Conservation (phyloP, 2,888 invertebrate species). For the Lysandra bellargus region DNA sequence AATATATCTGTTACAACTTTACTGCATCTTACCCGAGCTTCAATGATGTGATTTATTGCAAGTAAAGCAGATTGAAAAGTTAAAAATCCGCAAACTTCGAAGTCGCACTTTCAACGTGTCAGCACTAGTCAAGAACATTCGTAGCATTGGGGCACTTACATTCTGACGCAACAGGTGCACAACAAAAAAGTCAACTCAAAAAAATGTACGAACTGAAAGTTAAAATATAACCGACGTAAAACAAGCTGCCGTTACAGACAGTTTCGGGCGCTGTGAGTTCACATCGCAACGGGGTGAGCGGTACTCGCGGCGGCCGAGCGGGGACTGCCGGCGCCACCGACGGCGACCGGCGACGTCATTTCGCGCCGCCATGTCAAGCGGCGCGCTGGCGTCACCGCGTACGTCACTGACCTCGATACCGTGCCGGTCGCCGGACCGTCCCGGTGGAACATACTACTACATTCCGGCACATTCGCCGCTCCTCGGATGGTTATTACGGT, state of each 20-base stretch:
- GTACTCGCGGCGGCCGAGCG: slow-evolving; percentile 75
- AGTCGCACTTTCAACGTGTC: slow-evolving; percentile 48
- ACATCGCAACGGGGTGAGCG: slow-evolving; percentile 78
- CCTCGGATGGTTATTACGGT: neutral
- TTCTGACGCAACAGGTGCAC: slow-evolving; percentile 53
- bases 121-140: slow-evolving; percentile 53
- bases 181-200: slow-evolving; percentile 55
- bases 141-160: slow-evolving; percentile 73
- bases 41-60: slow-evolving; percentile 38
- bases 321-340: slow-evolving; percentile 60
- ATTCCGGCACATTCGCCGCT: slow-evolving; percentile 39
- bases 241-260: slow-evolving; percentile 76
- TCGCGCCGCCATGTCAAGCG: slow-evolving; percentile 45
- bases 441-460: slow-evolving; percentile 38
- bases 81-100: slow-evolving; percentile 46
- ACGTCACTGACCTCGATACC: slow-evolving; percentile 36
- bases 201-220: slow-evolving; percentile 60
- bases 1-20: neutral
- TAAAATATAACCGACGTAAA: slow-evolving; percentile 63
- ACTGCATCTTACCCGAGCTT: neutral
- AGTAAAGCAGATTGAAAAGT: slow-evolving; percentile 56
- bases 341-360: slow-evolving; percentile 39
- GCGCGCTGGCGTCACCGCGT: slow-evolving; percentile 64
- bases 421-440: slow-evolving; percentile 28
- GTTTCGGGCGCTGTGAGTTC: slow-evolving; percentile 70